Evolutionary conservation across 2,797 vertebrate species (phyloP).

Genomic region (Danio aesculapii): DNA sequence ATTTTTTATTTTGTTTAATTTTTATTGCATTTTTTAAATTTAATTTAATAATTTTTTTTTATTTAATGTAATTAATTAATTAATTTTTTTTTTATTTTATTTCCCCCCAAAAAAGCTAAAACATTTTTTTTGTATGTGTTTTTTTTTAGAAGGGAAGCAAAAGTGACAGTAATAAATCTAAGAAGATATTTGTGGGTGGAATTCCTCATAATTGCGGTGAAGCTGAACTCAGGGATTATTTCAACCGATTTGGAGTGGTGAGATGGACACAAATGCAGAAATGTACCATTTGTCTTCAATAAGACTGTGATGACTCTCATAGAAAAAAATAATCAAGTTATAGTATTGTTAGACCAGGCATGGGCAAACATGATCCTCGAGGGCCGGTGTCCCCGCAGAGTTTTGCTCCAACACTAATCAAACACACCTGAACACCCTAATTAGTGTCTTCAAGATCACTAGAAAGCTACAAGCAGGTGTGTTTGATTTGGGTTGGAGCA

Average conservation of each 20-base stretch:
- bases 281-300: conserved; percentile 10
- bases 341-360: too few species aligned
- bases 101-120: background rate
- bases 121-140: conserved; percentile 41
- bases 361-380: too few species aligned
- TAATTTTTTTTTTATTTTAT: background rate
- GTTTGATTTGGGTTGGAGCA: too few species aligned
- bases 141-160: conserved; percentile 96
- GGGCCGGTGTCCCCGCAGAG: too few species aligned
- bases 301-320: background rate
- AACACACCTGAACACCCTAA: too few species aligned
- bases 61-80: too few species aligned
- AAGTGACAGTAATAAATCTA: conserved; percentile 98
- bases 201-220: conserved; percentile 99
- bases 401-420: too few species aligned
- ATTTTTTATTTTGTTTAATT: too few species aligned
- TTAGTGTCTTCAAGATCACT: too few species aligned
- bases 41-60: too few species aligned
- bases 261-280: conserved; percentile 74
- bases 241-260: conserved; percentile 99
- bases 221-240: conserved; percentile 99
- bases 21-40: too few species aligned
- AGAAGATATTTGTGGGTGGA: conserved; percentile 99
- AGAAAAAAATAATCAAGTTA: background rate
- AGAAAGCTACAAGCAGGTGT: too few species aligned